These are phyloP conservation scores for Albula goreensis DNA, from an alignment of 2,113 vertebrate genomes.

Conservation along the genomic window DNA sequence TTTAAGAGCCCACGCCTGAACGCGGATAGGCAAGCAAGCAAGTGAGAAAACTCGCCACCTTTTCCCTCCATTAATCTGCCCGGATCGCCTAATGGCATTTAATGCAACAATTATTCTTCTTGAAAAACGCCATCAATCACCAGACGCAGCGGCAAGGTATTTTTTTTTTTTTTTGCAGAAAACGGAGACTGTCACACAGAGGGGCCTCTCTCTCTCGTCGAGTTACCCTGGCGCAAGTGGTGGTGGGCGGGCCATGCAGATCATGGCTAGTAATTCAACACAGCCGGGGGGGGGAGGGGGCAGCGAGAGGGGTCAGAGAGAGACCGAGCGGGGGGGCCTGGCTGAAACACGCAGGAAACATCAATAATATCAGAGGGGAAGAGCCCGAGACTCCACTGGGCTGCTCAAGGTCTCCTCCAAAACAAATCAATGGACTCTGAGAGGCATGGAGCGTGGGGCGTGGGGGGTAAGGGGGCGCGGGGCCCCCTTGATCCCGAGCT, in stretches of 20 bases:
- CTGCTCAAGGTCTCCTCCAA: neutral
- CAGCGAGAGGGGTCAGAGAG: neutral
- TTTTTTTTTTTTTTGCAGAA: no score
- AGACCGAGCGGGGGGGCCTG: neutral
- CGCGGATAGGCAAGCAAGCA: neutral
- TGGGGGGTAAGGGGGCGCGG: conserved; percentile 6
- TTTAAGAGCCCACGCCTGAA: conserved; percentile 1
- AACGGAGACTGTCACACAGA: neutral
- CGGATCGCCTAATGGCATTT: neutral
- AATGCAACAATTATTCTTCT: conserved; percentile 13
- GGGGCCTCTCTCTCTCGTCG: neutral
- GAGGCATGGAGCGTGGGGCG: neutral
- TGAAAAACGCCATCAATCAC: conserved; percentile 8
- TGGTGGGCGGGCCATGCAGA: neutral
- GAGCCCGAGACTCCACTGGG: neutral
- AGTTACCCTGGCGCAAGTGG: neutral
- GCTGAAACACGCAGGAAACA: neutral
- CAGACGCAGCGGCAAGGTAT: neutral
- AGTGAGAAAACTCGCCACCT: neutral
- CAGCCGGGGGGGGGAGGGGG: neutral
- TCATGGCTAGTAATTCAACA: neutral
- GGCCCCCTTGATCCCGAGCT: neutral
- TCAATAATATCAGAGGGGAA: neutral
- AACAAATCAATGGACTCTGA: conserved; percentile 17
- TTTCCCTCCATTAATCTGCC: neutral